Percentiles rank a stretch among this genome's conserved stretches.
phyloP scores from a whole-genome alignment of 2,888 invertebrate genomes.

The Cryptocheilus praepositus region DNA sequence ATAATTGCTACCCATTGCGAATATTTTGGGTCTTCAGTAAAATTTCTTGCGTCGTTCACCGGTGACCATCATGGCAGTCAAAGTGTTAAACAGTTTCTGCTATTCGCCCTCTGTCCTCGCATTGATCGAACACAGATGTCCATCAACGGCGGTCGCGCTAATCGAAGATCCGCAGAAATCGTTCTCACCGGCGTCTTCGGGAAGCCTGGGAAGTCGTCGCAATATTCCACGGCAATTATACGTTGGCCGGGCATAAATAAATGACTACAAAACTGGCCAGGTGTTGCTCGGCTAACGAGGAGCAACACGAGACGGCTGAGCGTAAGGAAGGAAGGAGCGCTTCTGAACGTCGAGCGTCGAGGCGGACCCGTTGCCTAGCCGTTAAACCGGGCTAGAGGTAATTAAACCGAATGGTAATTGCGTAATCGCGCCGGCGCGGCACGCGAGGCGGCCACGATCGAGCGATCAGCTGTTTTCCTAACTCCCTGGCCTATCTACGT shows the following conservation, averaged over 20 bases:
- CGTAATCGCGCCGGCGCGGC: constrained; percentile 45
- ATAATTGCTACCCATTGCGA: no score
- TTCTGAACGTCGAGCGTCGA: neutral
- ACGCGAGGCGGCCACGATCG: constrained; percentile 46
- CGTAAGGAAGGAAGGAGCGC: constrained; percentile 16
- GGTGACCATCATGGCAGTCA: no score
- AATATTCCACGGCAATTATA: constrained; percentile 40
- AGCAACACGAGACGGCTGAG: constrained; percentile 30
- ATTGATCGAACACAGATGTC: no score
- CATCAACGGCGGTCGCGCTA: no score
- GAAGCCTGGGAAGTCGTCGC: constrained; percentile 26
- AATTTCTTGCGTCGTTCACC: no score
- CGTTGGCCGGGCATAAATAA: constrained; percentile 42
- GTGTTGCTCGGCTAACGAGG: constrained; percentile 44
- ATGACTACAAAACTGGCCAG: constrained; percentile 39
- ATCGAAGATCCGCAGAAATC: no score
- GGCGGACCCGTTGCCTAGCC: constrained; percentile 27
- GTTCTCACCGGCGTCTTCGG: no score
- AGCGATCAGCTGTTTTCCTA: constrained; percentile 48
- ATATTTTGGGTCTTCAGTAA: no score
- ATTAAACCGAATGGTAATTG: constrained; percentile 58
- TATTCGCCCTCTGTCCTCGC: no score
- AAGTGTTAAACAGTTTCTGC: no score
- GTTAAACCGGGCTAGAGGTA: constrained; percentile 36
- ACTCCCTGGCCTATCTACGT: neutral